Evolutionary conservation across 1,140 invertebrate species (phyloP), one percentile per base, ranked within the genome.

Genomic region (Achatina immaculata): DNA sequence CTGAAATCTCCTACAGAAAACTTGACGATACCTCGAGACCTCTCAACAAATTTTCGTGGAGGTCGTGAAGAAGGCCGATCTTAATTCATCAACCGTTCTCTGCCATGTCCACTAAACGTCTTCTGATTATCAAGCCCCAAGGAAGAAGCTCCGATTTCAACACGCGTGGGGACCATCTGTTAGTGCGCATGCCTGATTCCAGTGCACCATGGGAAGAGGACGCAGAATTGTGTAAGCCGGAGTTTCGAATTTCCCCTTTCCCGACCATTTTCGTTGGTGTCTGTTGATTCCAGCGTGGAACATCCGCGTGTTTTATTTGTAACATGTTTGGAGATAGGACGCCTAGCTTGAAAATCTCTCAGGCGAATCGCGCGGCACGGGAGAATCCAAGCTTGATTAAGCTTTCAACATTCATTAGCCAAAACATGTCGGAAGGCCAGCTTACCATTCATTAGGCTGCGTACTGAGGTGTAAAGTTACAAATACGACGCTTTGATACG

Each of bases 291-390:
- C 11, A 31, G 21, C 2, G 31, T 31, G 31, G 58, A 28, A 62
- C 58, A 62, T 34, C 16, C 6, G 58, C 28, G 28, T 16, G n/a
- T 2, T 62, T 9, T 28, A 16, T n/a, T 62, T 62, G 21, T 16
- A 62, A 6, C n/a, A 62, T 62, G 58, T 62, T 62, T 62, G 58
- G 58, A 62, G 58, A 62, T 62, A 62, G 1, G 58, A 62, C 58
- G 1, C 58, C 6, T 31, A n/a, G 6, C 28, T 31, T 3, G 58
- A 62, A 31, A n/a, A 34, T 62, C 58, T 62, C 31, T 28, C 2
- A 31, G n/a, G 58, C 1, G 58, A 2, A 55, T 62, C 21, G n/a
- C 21, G n/a, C n/a, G 31, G 21, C 28, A 2, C 6, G 1, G 4
- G 1, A 19, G 58, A 6, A 34, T 3, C n/a, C 58, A 62, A 34